phyloP scores from a whole-genome alignment of 2,113 vertebrate genomes.

The Micronycteris hirsuta region DNA sequence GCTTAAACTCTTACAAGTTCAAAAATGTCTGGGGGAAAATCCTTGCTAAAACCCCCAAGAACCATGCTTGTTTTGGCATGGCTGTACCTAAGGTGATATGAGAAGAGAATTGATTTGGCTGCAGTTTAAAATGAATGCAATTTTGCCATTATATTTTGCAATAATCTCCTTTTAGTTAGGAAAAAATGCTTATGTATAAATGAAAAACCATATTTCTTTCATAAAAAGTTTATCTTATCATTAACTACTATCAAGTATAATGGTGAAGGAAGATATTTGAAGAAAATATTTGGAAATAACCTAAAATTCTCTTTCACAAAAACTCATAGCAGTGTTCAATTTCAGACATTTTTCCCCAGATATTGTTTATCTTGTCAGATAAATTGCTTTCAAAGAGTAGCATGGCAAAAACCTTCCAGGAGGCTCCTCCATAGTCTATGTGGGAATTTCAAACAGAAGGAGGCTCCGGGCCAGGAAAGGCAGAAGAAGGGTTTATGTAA shows the following conservation, averaged over 20 bases:
- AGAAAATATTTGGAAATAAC: conserved; percentile 17
- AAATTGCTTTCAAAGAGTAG: not conserved
- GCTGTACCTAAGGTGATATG: conserved; percentile 78
- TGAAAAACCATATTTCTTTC: not conserved
- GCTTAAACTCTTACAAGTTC: conserved; percentile 77
- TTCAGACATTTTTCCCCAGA: not conserved
- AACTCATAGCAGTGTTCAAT: not conserved
- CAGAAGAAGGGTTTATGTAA: not conserved
- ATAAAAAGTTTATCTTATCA: conserved; percentile 2
- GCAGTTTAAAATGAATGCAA: conserved; percentile 60
- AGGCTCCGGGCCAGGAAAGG: not conserved
- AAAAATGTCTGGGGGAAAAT: conserved; percentile 81
- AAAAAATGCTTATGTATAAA: not conserved
- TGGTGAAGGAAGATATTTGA: not conserved
- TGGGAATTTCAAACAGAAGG: not conserved
- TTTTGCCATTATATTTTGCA: not conserved
- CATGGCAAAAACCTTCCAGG: not conserved
- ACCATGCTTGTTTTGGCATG: conserved; percentile 86
- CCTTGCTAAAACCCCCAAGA: conserved; percentile 81
- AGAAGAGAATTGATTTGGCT: conserved; percentile 78
- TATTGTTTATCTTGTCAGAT: not conserved
- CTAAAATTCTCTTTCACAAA: conserved; percentile 27
- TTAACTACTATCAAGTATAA: not conserved
- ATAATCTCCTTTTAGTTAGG: not conserved
- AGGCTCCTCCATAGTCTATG: not conserved